Evolutionary conservation across 2,888 invertebrate genomes (phyloP).

Genomic region (Drosophila seclusa): DNA sequence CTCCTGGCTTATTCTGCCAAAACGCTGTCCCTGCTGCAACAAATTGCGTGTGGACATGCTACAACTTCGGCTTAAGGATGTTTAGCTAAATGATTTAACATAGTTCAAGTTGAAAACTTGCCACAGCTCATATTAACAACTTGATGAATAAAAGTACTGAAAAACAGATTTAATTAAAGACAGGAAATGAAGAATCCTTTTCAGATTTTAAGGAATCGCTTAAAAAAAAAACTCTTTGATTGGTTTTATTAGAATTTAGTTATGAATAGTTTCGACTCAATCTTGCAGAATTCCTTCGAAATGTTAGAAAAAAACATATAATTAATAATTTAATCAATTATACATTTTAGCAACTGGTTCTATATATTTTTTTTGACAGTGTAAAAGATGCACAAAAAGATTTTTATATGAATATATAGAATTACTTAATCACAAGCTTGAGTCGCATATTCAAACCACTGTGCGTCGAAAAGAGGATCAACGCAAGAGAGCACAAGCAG

Average conservation of each 20-base stretch:
- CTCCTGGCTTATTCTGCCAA: conserved; percentile 57
- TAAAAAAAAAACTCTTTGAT: neutral
- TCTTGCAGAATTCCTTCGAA: neutral
- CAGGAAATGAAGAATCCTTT: neutral
- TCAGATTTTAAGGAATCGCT: neutral
- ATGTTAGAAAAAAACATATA: neutral
- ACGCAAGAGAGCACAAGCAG: conserved; percentile 17
- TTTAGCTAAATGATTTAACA: conserved; percentile 8
- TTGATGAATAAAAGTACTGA: neutral
- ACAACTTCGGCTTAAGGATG: conserved; percentile 9
- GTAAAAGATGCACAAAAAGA: neutral
- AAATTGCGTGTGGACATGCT: conserved; percentile 42
- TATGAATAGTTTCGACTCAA: neutral
- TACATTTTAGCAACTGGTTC: neutral
- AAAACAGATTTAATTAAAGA: neutral
- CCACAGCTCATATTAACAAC: neutral
- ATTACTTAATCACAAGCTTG: neutral
- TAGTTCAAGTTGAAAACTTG: conserved; percentile 1
- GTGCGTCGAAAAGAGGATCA: conserved; percentile 41
- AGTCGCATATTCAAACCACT: conserved; percentile 22
- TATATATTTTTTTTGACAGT: neutral
- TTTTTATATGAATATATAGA: conserved; percentile 21
- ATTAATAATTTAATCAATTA: neutral
- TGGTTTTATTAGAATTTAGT: neutral
- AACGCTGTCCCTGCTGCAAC: conserved; percentile 47